Percentiles rank a stretch among this genome's conserved stretches.
Conservation (phyloP, 2,888 invertebrate genomes). For the Drosophila ezoana region DNA sequence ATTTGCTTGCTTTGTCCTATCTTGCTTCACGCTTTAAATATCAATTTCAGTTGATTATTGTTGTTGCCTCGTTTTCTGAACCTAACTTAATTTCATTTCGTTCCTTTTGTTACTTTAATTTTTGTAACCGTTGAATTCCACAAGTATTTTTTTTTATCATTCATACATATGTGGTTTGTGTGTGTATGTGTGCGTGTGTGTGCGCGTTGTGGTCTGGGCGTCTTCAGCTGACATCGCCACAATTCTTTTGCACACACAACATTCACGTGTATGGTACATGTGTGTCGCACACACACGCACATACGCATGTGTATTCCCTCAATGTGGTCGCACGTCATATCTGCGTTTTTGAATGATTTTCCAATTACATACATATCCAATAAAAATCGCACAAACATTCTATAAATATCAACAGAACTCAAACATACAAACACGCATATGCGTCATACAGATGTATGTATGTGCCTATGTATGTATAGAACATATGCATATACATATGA, state of each 20-base stretch:
- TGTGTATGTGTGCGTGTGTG: neutral
- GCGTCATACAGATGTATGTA: constrained; percentile 1
- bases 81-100: neutral
- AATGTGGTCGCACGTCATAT: constrained; percentile 44
- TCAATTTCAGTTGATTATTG: neutral
- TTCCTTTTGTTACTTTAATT: constrained; percentile 7
- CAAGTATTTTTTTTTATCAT: constrained; percentile 10
- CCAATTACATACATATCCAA: constrained; percentile 62
- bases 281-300: neutral
- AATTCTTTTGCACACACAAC: constrained; percentile 13
- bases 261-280: neutral
- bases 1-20: no score
- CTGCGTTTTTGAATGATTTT: constrained; percentile 24
- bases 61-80: neutral
- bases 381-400: constrained; percentile 56
- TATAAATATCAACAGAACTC: constrained; percentile 50
- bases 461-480: neutral
- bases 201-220: constrained; percentile 3
- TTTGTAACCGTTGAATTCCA: constrained; percentile 15
- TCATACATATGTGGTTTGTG: neutral
- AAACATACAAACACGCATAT: neutral
- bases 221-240: constrained; percentile 20
- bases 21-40: neutral
- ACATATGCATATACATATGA: constrained; percentile 11
- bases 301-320: constrained; percentile 4